A percentile compares a stretch with the other conserved stretches of the same genome.
These are phyloP conservation scores for Tragopan temminckii DNA, from an alignment of 2,797 vertebrate genomes.

Conservation along the genomic window DNA sequence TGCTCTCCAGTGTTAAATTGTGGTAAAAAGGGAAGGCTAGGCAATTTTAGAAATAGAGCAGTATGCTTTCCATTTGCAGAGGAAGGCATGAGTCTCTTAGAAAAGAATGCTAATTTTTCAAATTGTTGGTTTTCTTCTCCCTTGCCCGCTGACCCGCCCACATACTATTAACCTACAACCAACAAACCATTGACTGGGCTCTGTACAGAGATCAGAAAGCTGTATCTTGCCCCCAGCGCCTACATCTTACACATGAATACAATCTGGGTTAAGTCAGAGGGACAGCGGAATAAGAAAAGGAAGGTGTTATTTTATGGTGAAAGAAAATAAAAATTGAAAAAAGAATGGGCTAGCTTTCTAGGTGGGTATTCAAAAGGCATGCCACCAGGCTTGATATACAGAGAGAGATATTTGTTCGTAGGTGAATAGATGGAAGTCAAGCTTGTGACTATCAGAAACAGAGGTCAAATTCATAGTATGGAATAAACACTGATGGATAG, in stretches of 20 bases:
- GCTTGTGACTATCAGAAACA: background rate
- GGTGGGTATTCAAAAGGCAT: background rate
- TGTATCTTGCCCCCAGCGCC: background rate
- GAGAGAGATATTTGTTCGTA: background rate
- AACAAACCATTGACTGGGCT: background rate
- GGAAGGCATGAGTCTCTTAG: background rate
- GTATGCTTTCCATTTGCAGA: slow-evolving; percentile 19
- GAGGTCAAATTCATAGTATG: background rate
- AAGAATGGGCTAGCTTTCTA: background rate
- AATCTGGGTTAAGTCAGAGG: background rate
- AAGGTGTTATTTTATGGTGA: background rate
- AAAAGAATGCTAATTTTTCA: slow-evolving; percentile 28
- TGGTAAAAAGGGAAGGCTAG: background rate
- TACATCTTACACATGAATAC: background rate
- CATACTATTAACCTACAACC: background rate
- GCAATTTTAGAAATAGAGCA: slow-evolving; percentile 23
- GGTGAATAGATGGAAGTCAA: background rate
- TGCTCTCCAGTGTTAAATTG: slow-evolving; percentile 11
- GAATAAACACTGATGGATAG: background rate
- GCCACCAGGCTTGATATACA: background rate
- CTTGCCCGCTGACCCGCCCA: background rate
- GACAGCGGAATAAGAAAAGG: background rate
- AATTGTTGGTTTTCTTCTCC: background rate
- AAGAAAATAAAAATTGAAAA: background rate
- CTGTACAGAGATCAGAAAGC: background rate